A percentile compares a stretch with the other conserved stretches of the same genome.
These are phyloP conservation scores for Pelecanus crispus DNA, from an alignment of 2,113 vertebrate genomes.

Conservation along the genomic window DNA sequence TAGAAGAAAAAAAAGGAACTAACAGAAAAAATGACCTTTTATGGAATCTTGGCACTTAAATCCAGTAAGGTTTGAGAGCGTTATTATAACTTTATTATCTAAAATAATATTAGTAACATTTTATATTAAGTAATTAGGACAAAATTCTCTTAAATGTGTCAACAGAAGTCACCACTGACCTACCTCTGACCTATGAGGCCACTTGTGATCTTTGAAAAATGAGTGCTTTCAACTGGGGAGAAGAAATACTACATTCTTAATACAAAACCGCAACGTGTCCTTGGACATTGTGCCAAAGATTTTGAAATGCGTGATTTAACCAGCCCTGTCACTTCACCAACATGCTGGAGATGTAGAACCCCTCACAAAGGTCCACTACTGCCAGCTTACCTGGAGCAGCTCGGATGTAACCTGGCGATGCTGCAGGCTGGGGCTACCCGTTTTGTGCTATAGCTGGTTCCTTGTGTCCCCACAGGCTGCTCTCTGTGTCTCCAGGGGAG, in stretches of 20 bases:
- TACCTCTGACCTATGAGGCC: background rate
- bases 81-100: background rate
- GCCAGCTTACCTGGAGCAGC: background rate
- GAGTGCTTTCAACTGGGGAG: background rate
- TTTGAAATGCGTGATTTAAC: background rate
- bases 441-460: background rate
- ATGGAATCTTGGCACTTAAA: slow-evolving; percentile 42
- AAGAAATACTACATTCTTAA: background rate
- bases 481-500: background rate
- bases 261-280: background rate
- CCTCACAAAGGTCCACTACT: background rate
- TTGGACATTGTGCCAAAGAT: background rate
- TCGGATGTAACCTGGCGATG: background rate
- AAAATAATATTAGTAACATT: background rate
- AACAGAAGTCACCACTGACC: background rate
- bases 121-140: background rate
- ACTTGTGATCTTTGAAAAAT: background rate
- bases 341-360: background rate
- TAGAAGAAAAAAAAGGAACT: slow-evolving; percentile 18
- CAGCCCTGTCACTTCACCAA: background rate
- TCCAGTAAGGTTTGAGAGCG: background rate
- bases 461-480: rapidly evolving
- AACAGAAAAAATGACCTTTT: slow-evolving; percentile 18
- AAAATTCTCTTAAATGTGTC: background rate
- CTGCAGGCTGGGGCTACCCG: background rate